Base-by-base conservation (phyloP, 23 tunicate species). In the Halocynthia aurantium region DNA sequence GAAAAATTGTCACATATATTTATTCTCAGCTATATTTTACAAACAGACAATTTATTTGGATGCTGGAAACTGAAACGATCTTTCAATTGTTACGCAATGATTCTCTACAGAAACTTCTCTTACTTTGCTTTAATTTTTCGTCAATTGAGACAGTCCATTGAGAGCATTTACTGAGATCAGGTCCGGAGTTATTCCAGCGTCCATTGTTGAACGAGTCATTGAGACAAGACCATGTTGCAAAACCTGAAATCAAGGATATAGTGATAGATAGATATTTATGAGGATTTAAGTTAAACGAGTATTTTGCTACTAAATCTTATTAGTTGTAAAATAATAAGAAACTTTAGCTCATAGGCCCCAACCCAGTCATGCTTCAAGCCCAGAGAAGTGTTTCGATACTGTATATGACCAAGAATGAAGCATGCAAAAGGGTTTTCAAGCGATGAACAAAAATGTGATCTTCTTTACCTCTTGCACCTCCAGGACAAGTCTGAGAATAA, bases 181-280 rank as follows among this genome's bases (percentile, higher is more conserved):
- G 93, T 0, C 93, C 93, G 15, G 11, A 22, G n/a, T 18, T 11
- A 20, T 67, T 77, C 87, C 87, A 83, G 15, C 51, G 6, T 53
- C 73, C 71, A 20, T 15, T 49, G 31, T 65, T 65, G 1, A 15
- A 10, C 5, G 22, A 15, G 31, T 65, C 70, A 65, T 5, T 11
- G 10, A 10, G 22, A 65, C 70, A 65, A 0, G 19, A 20, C 70
- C 70, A 65, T 1, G n/a, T 65, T 15, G 70, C 22, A 9, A 49
- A 65, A 10, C 70, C 70, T 65, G 15, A 15, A 58, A 58, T 58
- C 17, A 13, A 15, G 17, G 17, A 58, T 58, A 58, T 58, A 1
- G 2, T 13, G 2, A 58, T 15, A 13, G 2, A 57, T 57, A 15
- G 17, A n/a, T 58, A 13, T 58, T 58, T 1, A 13, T n/a, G 15